Evolutionary conservation across 2,888 invertebrate species (phyloP).

Genomic region (Thera obeliscata): DNA sequence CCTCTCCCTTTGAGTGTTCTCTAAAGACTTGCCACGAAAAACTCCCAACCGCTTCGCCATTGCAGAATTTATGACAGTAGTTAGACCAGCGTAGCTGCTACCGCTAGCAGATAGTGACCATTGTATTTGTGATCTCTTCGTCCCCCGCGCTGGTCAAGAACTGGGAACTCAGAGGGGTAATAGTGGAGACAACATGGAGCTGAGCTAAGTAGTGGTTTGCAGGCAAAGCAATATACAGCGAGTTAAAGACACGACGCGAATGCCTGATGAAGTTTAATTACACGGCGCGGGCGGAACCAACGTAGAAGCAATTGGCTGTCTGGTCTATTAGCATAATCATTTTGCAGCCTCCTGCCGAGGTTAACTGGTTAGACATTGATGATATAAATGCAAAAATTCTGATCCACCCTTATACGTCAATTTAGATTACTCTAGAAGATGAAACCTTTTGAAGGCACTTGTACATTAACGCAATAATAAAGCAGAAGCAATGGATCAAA

Average conservation of each 20-base stretch:
- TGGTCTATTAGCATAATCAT: conserved; percentile 71
- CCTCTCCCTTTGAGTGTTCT: conserved; percentile 62
- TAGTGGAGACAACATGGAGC: conserved; percentile 48
- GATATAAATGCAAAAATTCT: conserved; percentile 32
- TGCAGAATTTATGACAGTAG: conserved; percentile 71
- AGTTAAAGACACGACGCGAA: conserved; percentile 62
- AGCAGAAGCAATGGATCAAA: no score
- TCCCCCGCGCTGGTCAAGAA: conserved; percentile 37
- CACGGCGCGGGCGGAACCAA: conserved; percentile 53
- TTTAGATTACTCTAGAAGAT: no score
- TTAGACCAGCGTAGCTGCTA: conserved; percentile 64
- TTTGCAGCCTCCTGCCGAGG: conserved; percentile 54
- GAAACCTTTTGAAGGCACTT: no score
- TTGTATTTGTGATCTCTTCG: conserved; percentile 42
- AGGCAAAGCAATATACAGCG: conserved; percentile 58
- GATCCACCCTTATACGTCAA: no score
- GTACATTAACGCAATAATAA: no score
- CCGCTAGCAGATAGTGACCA: conserved; percentile 59
- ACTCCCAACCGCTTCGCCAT: conserved; percentile 63
- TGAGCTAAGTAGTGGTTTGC: conserved; percentile 52
- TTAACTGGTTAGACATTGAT: conserved; percentile 67
- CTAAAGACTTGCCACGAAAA: conserved; percentile 68
- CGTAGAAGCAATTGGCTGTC: conserved; percentile 66
- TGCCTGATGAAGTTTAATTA: conserved; percentile 72
- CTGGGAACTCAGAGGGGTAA: conserved; percentile 45